Evolutionary conservation across 2,797 vertebrate genomes (phyloP).

Genomic region (Rhinoraja longicauda): DNA sequence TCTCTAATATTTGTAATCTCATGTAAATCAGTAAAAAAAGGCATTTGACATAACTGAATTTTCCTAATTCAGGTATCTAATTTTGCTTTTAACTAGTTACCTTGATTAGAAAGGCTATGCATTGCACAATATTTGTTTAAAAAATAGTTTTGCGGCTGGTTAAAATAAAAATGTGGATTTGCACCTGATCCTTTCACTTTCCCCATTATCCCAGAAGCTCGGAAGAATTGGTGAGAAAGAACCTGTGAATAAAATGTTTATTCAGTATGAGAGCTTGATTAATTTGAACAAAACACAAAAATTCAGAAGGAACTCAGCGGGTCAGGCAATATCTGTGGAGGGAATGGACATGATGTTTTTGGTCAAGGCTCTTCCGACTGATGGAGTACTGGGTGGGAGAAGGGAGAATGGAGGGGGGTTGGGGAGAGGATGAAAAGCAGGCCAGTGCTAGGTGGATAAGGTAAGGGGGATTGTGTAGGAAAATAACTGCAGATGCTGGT

Average conservation of each 20-base stretch:
- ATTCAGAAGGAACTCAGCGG: no score
- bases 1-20: not conserved
- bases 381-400: no score
- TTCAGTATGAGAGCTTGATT: not conserved
- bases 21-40: not conserved
- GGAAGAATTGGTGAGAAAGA: no score
- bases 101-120: not conserved
- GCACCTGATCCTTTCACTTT: not conserved
- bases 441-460: no score
- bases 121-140: not conserved
- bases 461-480: no score
- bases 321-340: no score
- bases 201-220: not conserved
- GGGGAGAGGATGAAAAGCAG: no score
- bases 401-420: no score
- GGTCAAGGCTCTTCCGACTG: no score
- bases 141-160: not conserved
- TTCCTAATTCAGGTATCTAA: not conserved
- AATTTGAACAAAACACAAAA: not conserved
- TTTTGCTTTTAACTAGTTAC: not conserved
- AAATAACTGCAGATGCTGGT: no score
- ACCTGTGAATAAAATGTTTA: conserved; percentile 10
- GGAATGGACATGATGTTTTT: no score
- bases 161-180: not conserved
- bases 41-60: not conserved